Evolutionary conservation across 2,113 vertebrate genomes (phyloP).

Genomic region (Corydoras maculifer): DNA sequence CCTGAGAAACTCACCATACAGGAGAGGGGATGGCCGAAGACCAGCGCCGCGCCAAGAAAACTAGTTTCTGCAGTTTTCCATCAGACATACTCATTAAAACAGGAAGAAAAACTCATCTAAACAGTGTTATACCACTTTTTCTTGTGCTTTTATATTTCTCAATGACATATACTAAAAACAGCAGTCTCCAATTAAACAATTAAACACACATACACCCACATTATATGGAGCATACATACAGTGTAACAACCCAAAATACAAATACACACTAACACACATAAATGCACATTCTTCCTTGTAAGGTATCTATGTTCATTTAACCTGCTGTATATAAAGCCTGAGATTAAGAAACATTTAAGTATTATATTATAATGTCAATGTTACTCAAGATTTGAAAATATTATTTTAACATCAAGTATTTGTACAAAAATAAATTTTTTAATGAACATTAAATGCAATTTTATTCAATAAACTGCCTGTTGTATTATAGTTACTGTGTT

Average conservation of each 20-base stretch:
- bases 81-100: constrained; percentile 12
- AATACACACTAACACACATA: not conserved
- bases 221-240: not conserved
- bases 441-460: no score
- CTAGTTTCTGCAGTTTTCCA: constrained; percentile 52
- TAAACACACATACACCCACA: not conserved
- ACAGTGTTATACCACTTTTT: constrained; percentile 14
- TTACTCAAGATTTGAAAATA: no score
- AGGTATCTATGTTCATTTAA: not conserved
- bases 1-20: constrained; percentile 84
- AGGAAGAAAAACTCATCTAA: constrained; percentile 9
- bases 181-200: not conserved
- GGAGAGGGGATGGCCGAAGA: constrained; percentile 72
- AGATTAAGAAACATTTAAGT: not conserved
- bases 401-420: no score
- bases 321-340: constrained; percentile 6
- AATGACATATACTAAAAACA: constrained; percentile 21
- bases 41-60: constrained; percentile 68
- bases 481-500: no score
- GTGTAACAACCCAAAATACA: no score
- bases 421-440: no score
- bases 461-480: no score
- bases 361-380: not conserved
- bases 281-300: not conserved
- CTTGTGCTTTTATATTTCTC: not conserved